Base-by-base conservation (phyloP, 2,113 vertebrate species). In the Agelaius tricolor region DNA sequence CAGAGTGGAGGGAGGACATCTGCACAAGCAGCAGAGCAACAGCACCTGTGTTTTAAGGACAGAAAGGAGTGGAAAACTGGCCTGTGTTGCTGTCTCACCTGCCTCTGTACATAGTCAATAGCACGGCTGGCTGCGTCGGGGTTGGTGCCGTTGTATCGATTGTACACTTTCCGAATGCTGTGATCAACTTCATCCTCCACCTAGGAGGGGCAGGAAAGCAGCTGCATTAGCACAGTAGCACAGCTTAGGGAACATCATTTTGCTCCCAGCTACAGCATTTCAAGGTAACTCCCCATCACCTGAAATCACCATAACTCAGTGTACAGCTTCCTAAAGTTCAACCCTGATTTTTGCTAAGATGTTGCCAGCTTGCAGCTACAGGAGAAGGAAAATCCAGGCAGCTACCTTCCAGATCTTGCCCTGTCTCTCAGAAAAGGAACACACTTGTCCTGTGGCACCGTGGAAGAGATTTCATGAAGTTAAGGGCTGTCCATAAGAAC, bases 51-150 rank as follows among this genome's bases (percentile, higher is more conserved):
- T 46, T 71, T 72, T 15, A 66, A 51, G 27, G 35, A 17, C 28
- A 91, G 31, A 46, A 66, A 69, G 23, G 54, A 77, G 13, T 2
- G 8, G 8, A 12, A 21, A 57, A 51, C 3, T 10, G 27, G 11
- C 17, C 16, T 1, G 1, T 43, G 13, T 65, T 0, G 6, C 49
- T 1, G 0, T 49, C 98, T 98, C 96, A 99, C 99, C 99, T 99
- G 99, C 93, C 98, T 98, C 97, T 99, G 99, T 90, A 99, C 99
- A 66, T 99, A 99, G 96, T 99, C 99, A 87, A 99, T 99, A 28
- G 99, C 99, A 15, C 99, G 99, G 93, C 99, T 99, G 30, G 99
- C 99, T 55, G 99, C 99, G 39, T 99, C 99, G 7, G 98, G 98
- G 93, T 98, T 99, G 59, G 99, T 99, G 63, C 99, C 99, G 6